Percentiles rank a stretch among this genome's conserved stretches.
Conservation (phyloP, 2,888 invertebrate species). For the Listrodromus nycthemerus region DNA sequence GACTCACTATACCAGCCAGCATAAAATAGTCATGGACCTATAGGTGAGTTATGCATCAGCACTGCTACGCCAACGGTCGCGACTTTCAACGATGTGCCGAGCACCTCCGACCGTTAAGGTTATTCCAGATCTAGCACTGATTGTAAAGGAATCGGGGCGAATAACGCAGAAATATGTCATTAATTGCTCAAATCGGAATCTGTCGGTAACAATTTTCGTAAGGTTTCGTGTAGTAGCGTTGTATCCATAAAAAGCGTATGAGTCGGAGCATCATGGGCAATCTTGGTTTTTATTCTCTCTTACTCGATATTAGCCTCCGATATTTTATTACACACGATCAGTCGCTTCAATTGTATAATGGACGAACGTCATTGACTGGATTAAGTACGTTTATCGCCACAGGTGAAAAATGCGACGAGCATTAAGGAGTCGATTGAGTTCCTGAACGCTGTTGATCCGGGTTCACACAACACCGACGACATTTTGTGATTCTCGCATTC, state of each 20-base stretch:
- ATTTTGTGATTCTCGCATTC: constrained; percentile 59
- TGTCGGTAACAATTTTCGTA: too few species aligned
- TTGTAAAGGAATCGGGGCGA: too few species aligned
- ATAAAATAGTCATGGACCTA: constrained; percentile 79
- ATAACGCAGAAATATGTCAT: too few species aligned
- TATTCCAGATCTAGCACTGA: too few species aligned
- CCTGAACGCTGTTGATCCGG: constrained; percentile 60
- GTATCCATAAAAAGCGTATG: too few species aligned
- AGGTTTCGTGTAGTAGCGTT: too few species aligned
- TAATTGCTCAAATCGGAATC: too few species aligned
- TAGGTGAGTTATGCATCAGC: constrained; percentile 72
- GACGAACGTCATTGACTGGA: background rate
- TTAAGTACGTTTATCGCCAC: constrained; percentile 2
- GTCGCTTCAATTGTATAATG: background rate
- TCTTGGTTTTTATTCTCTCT: background rate
- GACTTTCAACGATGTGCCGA: background rate
- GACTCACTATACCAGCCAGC: constrained; percentile 79
- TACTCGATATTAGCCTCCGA: background rate
- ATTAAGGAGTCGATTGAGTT: constrained; percentile 44
- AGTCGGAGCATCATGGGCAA: background rate
- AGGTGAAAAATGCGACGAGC: constrained; percentile 37
- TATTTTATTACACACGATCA: background rate
- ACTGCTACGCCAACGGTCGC: constrained; percentile 1
- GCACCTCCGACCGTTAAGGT: background rate
- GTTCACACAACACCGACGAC: constrained; percentile 56